Conservation (phyloP, 2,113 vertebrate genomes). For the Phylloscopus trochiloides region DNA sequence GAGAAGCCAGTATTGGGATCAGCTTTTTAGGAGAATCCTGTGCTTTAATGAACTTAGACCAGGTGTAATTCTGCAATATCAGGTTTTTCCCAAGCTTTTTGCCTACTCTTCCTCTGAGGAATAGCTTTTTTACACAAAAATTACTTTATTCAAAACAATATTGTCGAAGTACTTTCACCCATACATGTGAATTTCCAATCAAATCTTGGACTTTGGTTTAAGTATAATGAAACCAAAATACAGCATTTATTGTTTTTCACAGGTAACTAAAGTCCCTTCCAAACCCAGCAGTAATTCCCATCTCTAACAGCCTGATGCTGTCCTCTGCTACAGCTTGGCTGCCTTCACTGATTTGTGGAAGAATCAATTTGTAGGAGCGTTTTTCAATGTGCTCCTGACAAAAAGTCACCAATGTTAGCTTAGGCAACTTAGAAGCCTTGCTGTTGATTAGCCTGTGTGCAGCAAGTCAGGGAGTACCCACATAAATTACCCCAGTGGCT, state of each 20-base stretch:
- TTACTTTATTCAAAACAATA: not conserved
- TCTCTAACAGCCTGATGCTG: rapidly evolving
- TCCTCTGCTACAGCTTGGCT: not conserved
- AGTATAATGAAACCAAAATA: not conserved
- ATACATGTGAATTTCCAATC: not conserved
- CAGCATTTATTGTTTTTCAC: not conserved
- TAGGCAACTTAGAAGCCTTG: not conserved
- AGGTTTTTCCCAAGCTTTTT: not conserved
- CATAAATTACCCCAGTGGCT: not conserved
- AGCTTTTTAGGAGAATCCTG: not conserved
- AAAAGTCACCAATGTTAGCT: not conserved
- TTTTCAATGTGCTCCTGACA: not conserved
- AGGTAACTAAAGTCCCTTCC: not conserved
- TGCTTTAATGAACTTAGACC: not conserved
- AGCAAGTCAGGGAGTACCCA: not conserved
- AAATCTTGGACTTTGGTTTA: not conserved
- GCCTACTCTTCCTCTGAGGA: not conserved
- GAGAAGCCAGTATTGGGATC: not conserved
- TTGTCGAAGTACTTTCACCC: not conserved
- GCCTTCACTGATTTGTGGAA: not conserved
- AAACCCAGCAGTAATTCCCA: not conserved
- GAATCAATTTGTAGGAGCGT: not conserved
- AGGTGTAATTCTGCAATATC: not conserved
- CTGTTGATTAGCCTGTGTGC: not conserved
- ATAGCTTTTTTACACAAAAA: not conserved